Evolutionary conservation across 2,888 invertebrate genomes (phyloP).

Genomic region (Conops quadrifasciatus): DNA sequence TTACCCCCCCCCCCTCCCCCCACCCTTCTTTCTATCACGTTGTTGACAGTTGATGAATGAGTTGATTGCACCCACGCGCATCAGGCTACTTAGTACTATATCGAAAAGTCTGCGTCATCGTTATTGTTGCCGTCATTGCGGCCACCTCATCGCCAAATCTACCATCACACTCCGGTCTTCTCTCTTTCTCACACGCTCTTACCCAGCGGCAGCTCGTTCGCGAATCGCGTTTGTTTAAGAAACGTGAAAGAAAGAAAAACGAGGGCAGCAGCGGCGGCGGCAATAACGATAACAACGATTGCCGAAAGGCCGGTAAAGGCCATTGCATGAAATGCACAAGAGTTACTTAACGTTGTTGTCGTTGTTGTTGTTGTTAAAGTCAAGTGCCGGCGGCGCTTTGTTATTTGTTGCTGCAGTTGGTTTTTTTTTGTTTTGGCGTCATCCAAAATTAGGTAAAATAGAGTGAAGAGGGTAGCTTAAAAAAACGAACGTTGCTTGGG

Average conservation of each 20-base stretch:
- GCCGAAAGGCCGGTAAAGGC: neutral
- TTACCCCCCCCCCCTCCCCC: too few species aligned
- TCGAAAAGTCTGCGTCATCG: conserved; percentile 3
- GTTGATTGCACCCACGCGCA: conserved; percentile 3
- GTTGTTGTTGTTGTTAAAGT: neutral
- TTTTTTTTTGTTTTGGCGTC: neutral
- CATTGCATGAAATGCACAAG: conserved; percentile 2
- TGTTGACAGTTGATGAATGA: too few species aligned
- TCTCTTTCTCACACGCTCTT: neutral
- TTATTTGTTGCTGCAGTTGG: neutral
- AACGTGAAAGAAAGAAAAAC: neutral
- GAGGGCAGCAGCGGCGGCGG: neutral
- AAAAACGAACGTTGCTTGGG: too few species aligned
- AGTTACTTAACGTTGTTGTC: neutral
- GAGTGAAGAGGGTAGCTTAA: too few species aligned
- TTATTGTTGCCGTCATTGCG: neutral
- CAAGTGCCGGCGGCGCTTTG: neutral
- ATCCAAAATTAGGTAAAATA: neutral
- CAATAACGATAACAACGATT: neutral
- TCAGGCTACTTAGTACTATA: neutral
- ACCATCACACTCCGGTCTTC: neutral
- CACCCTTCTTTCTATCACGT: too few species aligned
- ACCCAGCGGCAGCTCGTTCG: neutral
- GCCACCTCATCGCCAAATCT: neutral
- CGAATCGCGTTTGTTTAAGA: neutral